Evolutionary conservation across 1,140 invertebrate species (phyloP).

Genomic region (Lasaia peninsularis): DNA sequence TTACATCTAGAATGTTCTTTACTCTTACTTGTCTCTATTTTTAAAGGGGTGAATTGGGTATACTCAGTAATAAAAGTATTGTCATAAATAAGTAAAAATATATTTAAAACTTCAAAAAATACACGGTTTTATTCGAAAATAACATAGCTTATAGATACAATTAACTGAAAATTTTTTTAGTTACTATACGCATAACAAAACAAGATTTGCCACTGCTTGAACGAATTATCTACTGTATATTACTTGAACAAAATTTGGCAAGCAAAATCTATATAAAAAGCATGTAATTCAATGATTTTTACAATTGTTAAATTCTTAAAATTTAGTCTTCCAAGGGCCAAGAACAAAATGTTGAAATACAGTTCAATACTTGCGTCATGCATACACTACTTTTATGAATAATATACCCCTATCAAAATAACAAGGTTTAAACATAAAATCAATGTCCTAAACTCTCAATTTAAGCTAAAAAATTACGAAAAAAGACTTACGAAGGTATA

Average conservation of each 20-base stretch:
- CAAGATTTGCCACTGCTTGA: neutral
- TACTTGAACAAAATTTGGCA: constrained; percentile 3
- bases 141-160: neutral
- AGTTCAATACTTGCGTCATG: constrained; percentile 50
- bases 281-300: neutral
- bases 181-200: neutral
- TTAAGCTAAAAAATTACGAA: constrained; percentile 69
- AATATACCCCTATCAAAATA: constrained; percentile 42
- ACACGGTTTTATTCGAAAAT: neutral
- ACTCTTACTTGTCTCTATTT: constrained; percentile 9
- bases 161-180: neutral
- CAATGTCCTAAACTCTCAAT: constrained; percentile 45
- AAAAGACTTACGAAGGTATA: constrained; percentile 75
- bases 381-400: constrained; percentile 49
- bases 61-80: constrained; percentile 46
- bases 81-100: constrained; percentile 12
- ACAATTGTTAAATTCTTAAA: constrained; percentile 15
- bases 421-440: constrained; percentile 54
- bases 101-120: neutral
- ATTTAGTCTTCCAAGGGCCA: constrained; percentile 46
- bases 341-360: constrained; percentile 54
- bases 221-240: constrained; percentile 1
- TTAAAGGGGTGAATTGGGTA: constrained; percentile 31
- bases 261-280: constrained; percentile 19
- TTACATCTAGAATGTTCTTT: constrained; percentile 57